These are phyloP conservation scores for Anguilla marmorata DNA, from an alignment of 2,797 vertebrate species.

Conservation along the genomic window DNA sequence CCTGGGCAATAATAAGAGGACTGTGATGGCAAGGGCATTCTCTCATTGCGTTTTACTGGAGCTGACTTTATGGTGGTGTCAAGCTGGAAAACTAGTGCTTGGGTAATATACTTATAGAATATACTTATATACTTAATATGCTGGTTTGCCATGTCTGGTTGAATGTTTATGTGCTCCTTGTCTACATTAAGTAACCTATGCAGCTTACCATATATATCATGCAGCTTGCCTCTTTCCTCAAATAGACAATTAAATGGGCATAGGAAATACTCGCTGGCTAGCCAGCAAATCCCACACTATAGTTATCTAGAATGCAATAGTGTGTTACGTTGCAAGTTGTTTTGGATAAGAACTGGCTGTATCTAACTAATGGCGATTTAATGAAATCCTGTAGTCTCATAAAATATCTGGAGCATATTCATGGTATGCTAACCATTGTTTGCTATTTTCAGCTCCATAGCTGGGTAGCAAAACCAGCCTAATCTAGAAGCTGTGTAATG, in stretches of 20 bases:
- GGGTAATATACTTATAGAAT: neutral
- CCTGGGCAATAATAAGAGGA: conserved; percentile 51
- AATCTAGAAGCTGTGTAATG: neutral
- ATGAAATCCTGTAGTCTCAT: neutral
- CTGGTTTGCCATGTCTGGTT: neutral
- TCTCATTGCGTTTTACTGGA: neutral
- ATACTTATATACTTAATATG: no score
- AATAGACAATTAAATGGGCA: neutral
- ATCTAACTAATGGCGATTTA: neutral
- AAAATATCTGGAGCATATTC: neutral
- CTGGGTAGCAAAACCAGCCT: neutral
- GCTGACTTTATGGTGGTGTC: conserved; percentile 16
- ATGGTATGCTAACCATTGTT: neutral
- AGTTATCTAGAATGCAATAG: neutral
- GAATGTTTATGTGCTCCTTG: neutral
- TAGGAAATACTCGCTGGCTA: neutral
- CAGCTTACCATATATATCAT: neutral
- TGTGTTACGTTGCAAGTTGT: neutral
- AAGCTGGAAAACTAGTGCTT: conserved; percentile 15
- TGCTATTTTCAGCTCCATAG: neutral
- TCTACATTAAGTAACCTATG: neutral
- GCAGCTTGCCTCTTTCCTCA: neutral
- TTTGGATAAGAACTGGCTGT: neutral
- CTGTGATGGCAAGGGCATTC: conserved; percentile 42
- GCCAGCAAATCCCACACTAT: neutral